phyloP scores from a whole-genome alignment of 2,888 invertebrate genomes.

The Nomada ruficornis region DNA sequence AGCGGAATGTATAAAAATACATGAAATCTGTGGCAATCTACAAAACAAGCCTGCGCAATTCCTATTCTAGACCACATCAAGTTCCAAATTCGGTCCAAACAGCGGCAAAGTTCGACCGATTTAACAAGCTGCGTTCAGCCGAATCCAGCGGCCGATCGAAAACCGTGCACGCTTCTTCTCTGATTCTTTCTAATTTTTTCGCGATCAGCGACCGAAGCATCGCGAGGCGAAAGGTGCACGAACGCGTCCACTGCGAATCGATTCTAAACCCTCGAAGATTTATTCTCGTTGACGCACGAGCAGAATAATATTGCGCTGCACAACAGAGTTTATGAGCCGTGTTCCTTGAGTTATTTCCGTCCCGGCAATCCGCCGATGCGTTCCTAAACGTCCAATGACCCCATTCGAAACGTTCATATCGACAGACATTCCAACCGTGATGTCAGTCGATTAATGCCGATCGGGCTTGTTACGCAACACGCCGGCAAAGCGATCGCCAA shows the following conservation, averaged over 20 bases:
- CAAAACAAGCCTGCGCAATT: not conserved
- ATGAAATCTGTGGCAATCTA: not conserved
- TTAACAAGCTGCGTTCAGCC: too few species aligned
- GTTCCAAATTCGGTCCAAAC: not conserved
- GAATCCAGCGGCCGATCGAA: too few species aligned
- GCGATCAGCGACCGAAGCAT: not conserved
- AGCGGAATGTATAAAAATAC: slow-evolving; percentile 9
- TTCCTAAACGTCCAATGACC: slow-evolving; percentile 80
- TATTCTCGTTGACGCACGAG: slow-evolving; percentile 53
- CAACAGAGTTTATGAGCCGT: slow-evolving; percentile 76
- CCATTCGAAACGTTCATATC: slow-evolving; percentile 68
- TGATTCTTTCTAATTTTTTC: not conserved
- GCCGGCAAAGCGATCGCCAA: not conserved
- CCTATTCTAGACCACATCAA: not conserved
- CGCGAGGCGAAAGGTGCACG: not conserved
- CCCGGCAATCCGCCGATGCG: slow-evolving; percentile 77
- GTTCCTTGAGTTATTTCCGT: slow-evolving; percentile 78
- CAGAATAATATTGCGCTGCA: slow-evolving; percentile 64
- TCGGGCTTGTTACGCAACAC: slow-evolving; percentile 50
- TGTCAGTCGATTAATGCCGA: slow-evolving; percentile 63
- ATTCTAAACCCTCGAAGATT: slow-evolving; percentile 49
- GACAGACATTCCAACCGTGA: slow-evolving; percentile 61
- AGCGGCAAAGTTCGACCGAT: not conserved
- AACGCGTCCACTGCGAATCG: slow-evolving; percentile 29
- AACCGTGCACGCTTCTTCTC: too few species aligned